These are phyloP conservation scores for Mimachlamys varia DNA, from an alignment of 2,888 invertebrate genomes.

Conservation along the genomic window DNA sequence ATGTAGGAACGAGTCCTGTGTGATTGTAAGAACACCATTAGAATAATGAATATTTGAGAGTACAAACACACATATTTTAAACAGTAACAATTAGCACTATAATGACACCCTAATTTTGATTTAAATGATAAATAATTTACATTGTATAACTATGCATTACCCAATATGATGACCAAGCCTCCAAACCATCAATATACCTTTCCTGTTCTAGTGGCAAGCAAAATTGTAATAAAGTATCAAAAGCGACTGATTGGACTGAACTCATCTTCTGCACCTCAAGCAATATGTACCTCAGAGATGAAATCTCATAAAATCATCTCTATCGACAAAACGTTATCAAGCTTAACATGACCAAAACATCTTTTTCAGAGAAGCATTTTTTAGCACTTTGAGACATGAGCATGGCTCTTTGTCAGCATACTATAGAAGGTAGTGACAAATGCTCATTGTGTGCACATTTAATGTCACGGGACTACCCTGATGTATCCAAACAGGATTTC, in stretches of 20 bases:
- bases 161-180: not conserved
- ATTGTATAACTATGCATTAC: not conserved
- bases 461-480: not conserved
- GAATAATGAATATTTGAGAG: not conserved
- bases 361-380: not conserved
- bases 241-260: not conserved
- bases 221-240: slow-evolving; percentile 6
- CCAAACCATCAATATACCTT: not conserved
- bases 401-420: not conserved
- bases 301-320: not conserved
- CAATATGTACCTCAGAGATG: not conserved
- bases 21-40: not conserved
- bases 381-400: not conserved
- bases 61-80: slow-evolving; percentile 17
- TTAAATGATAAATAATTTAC: not conserved
- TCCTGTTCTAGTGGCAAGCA: not conserved
- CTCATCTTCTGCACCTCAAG: not conserved
- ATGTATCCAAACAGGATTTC: not conserved
- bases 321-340: not conserved
- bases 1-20: not conserved
- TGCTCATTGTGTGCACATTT: not conserved
- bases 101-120: slow-evolving; percentile 23
- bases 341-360: not conserved
- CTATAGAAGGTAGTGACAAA: not conserved
- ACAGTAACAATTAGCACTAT: not conserved